Percentiles rank a stretch among this genome's conserved stretches.
Evolutionary conservation across 2,888 invertebrate species (phyloP).

Genomic region (Drosophila niveifrons): DNA sequence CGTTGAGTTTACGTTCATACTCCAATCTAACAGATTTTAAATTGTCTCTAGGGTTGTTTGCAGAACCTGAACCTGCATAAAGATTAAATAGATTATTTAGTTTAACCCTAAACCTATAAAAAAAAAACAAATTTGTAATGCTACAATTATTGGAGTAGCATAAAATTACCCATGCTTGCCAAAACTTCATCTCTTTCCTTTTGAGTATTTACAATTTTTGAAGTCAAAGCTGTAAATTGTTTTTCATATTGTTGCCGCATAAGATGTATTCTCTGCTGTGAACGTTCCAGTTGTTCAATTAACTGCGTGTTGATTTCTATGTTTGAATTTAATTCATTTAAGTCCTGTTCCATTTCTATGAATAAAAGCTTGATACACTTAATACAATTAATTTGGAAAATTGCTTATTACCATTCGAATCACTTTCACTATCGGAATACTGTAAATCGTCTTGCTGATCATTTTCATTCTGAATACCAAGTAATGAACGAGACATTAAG

Average conservation of each 20-base stretch:
- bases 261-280: conserved; percentile 93
- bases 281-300: conserved; percentile 96
- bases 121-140: too few species aligned
- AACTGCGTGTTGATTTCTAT: conserved; percentile 97
- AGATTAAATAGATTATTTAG: not conserved
- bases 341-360: conserved; percentile 90
- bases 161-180: conserved; percentile 85
- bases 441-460: conserved; percentile 87
- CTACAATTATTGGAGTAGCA: not conserved
- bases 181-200: conserved; percentile 96
- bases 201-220: conserved; percentile 94
- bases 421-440: conserved; percentile 87
- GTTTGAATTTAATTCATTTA: conserved; percentile 95
- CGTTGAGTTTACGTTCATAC: conserved; percentile 93
- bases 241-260: conserved; percentile 97
- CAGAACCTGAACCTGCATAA: conserved; percentile 55
- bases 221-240: conserved; percentile 93
- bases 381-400: conserved; percentile 36
- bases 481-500: conserved; percentile 84
- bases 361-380: conserved; percentile 68
- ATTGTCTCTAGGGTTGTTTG: conserved; percentile 86
- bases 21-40: conserved; percentile 94
- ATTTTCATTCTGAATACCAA: conserved; percentile 86
- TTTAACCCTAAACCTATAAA: not conserved
- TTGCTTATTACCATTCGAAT: conserved; percentile 88